These are phyloP conservation scores for Drosophila stalkeri DNA, from an alignment of 2,888 invertebrate species.

Conservation along the genomic window DNA sequence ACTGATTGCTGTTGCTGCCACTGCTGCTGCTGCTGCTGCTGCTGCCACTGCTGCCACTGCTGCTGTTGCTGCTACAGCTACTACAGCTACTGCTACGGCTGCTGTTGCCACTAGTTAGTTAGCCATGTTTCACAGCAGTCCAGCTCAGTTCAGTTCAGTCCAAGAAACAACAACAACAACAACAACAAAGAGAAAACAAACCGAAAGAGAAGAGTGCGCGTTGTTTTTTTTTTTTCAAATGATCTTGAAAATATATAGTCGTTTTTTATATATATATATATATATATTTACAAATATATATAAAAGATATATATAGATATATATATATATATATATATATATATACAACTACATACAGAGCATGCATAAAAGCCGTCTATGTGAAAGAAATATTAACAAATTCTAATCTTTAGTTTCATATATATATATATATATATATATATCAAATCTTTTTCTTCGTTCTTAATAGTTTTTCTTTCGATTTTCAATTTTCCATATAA, in stretches of 20 bases:
- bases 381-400: constrained; percentile 51
- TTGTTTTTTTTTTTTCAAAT: constrained; percentile 79
- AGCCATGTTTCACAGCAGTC: constrained; percentile 47
- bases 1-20: constrained; percentile 46
- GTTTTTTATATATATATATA: constrained; percentile 53
- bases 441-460: constrained; percentile 17
- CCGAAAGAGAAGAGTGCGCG: constrained; percentile 11
- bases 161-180: constrained; percentile 23
- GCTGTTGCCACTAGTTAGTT: constrained; percentile 52
- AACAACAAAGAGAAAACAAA: constrained; percentile 34
- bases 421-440: constrained; percentile 18
- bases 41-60: constrained; percentile 34
- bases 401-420: constrained; percentile 38
- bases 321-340: not conserved
- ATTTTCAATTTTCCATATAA: constrained; percentile 23
- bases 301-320: constrained; percentile 21
- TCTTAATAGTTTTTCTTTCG: constrained; percentile 23
- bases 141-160: constrained; percentile 28
- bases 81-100: constrained; percentile 7
- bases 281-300: constrained; percentile 30
- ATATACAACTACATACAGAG: constrained; percentile 23
- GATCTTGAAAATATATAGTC: constrained; percentile 84
- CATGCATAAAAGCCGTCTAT: constrained; percentile 28
- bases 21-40: constrained; percentile 19
- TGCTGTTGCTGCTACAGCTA: constrained; percentile 12